Evolutionary conservation across 2,888 invertebrate species (phyloP).

Genomic region (Athalia rosae): DNA sequence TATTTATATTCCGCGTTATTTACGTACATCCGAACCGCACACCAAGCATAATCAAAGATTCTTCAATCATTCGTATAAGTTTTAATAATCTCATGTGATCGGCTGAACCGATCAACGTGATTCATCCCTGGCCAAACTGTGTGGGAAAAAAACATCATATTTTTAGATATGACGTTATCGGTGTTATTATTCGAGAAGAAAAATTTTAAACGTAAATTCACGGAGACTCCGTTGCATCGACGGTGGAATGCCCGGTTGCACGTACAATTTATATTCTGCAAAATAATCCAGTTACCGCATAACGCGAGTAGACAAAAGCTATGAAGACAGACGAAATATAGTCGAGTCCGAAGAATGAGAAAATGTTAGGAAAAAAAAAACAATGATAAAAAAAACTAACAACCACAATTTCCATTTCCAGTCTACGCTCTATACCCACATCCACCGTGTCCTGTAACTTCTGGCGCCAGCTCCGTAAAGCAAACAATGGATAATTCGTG

Average conservation of each 20-base stretch:
- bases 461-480: neutral
- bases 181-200: too few species aligned
- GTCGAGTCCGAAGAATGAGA: neutral
- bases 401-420: neutral
- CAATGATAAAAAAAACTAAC: neutral
- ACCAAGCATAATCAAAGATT: neutral
- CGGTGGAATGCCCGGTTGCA: too few species aligned
- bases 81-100: neutral
- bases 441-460: neutral
- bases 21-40: neutral
- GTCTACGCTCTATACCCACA: too few species aligned
- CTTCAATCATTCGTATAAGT: neutral
- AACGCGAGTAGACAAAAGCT: too few species aligned
- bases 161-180: conserved; percentile 22
- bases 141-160: conserved; percentile 25
- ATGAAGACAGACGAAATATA: too few species aligned
- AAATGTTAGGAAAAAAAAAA: neutral
- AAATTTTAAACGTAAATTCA: too few species aligned
- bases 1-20: neutral
- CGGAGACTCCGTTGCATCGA: too few species aligned
- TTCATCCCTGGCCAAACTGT: conserved; percentile 1
- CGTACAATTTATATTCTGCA: too few species aligned
- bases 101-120: neutral
- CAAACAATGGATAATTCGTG: conserved; percentile 14
- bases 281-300: too few species aligned